Evolutionary conservation across 2,113 vertebrate genomes (phyloP).

Genomic region (Anguilla japonica): DNA sequence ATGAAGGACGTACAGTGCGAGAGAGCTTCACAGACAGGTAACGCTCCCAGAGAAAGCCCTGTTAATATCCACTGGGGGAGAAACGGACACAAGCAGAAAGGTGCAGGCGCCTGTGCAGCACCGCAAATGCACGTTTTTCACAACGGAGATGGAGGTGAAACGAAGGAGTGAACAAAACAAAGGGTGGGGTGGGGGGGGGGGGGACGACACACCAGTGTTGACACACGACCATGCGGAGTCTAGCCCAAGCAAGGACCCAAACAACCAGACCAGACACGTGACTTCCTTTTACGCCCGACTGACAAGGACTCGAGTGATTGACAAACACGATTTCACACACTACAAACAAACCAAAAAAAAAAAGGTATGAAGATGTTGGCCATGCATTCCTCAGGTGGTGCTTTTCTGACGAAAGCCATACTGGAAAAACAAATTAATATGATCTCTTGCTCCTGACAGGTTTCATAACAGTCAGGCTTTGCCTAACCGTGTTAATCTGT

Average conservation of each 20-base stretch:
- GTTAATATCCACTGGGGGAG: neutral
- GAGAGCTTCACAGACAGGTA: neutral
- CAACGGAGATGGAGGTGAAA: neutral
- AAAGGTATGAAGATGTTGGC: neutral
- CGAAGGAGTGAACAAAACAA: neutral
- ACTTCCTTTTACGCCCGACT: neutral
- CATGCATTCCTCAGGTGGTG: constrained; percentile 4
- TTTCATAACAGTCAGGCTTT: neutral
- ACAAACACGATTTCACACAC: neutral
- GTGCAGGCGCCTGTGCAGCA: neutral
- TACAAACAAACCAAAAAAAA: neutral
- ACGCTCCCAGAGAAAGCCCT: neutral
- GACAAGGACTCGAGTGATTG: neutral
- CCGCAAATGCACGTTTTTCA: neutral
- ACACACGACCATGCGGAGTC: neutral
- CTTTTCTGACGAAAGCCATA: neutral
- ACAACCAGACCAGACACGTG: neutral
- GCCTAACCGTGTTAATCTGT: neutral
- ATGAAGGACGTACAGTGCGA: neutral
- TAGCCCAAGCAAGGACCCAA: neutral
- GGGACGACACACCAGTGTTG: neutral
- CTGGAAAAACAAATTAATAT: neutral
- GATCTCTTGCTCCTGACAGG: neutral
- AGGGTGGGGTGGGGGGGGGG: neutral
- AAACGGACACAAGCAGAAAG: neutral